Evolutionary conservation across 1,140 invertebrate genomes (phyloP), one percentile per base, ranked within the genome.

Genomic region (Pteromalus puparum): DNA sequence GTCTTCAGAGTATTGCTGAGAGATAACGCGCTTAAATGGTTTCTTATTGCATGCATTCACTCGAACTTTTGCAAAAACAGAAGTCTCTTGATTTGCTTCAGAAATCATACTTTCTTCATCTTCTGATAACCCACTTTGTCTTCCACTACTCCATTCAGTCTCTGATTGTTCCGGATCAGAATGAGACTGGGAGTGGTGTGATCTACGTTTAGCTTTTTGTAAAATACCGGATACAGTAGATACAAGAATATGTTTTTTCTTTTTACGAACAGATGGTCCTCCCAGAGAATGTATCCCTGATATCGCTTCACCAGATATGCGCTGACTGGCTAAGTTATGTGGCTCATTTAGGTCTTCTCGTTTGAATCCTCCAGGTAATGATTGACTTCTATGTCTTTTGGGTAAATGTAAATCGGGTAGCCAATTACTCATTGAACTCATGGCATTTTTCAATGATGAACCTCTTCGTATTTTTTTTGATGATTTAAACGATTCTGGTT

Each of bases 111-210:
- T 96, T 83, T 95, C 95, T 88, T 95, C 96, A 87, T 96, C 95
- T 91, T 96, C 96, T 2, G 95, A 96, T 65, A 95, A 91, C 13
- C 94, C 94, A 89, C 95, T 95, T 26, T 95, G 95, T 87, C 95
- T 91, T 10, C 95, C 94, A 73, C 95, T 94, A 65, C 94, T 95
- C 95, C 95, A 96, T 89, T 97, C 96, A 30, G 95, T 95, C 91
- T 97, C 96, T 0, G 96, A 96, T 70, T 96, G 96, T 91, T 97
- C 96, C 5, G 96, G 95, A 91, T 97, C 96, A 10, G 96, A 97
- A 42, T 96, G 87, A 0, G 95, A 96, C 86, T 95, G 95, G 21
- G 92, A 91, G 4, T 92, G 92, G 85, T 93, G 91, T 85, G 94
- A 94, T 92, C 95, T 95, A 88, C 95, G 91, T 91, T 96, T 96